A percentile compares a stretch with the other conserved stretches of the same genome.
phyloP scores from a whole-genome alignment of 2,113 vertebrate species.

The Drymodes brunneopygia region DNA sequence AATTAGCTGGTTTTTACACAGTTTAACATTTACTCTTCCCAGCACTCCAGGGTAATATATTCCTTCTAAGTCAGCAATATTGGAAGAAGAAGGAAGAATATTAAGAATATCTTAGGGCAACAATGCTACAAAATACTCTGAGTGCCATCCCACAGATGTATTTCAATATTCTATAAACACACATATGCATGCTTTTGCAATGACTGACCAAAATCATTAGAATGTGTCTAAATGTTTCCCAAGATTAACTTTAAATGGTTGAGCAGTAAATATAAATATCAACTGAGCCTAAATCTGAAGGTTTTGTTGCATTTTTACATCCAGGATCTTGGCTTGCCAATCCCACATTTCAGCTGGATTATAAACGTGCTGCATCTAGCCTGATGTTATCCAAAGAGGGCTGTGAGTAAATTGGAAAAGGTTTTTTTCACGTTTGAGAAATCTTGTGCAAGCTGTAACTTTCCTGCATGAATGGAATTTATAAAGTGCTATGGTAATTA shows the following conservation, averaged over 20 bases:
- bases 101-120: neutral
- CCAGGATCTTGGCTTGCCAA: neutral
- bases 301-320: neutral
- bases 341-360: neutral
- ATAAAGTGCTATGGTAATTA: neutral
- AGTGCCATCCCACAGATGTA: neutral
- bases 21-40: neutral
- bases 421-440: neutral
- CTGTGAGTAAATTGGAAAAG: neutral
- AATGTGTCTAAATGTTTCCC: neutral
- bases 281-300: neutral
- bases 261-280: neutral
- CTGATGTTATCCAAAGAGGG: neutral
- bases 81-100: neutral
- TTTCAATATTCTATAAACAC: neutral
- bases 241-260: neutral
- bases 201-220: neutral
- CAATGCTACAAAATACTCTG: neutral
- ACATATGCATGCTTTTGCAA: neutral
- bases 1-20: rapidly evolving
- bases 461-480: neutral
- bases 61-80: neutral
- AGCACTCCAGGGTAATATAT: neutral
- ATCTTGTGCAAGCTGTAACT: neutral
- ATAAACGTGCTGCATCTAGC: neutral